Evolutionary conservation across 1,140 invertebrate species (phyloP).

Genomic region (Cydia pomonella): DNA sequence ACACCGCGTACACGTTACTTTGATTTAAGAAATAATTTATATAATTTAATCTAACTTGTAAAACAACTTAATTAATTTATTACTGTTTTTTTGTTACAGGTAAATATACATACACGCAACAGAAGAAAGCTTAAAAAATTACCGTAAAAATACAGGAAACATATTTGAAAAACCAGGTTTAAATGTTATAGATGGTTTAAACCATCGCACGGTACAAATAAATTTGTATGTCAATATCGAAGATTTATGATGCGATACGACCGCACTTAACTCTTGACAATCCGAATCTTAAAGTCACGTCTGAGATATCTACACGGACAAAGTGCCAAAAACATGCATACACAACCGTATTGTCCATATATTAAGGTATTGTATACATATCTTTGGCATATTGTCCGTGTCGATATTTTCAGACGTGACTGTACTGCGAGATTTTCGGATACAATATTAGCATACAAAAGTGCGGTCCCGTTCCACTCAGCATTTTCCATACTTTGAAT

Average conservation of each 20-base stretch:
- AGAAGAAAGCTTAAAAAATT: background rate
- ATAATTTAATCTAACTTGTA: background rate
- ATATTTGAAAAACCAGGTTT: background rate
- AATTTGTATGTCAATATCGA: background rate
- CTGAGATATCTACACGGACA: too few species aligned
- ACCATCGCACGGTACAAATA: too few species aligned
- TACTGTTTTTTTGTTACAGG: constrained; percentile 7
- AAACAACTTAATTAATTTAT: background rate
- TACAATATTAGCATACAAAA: constrained; percentile 15
- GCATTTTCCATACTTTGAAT: background rate
- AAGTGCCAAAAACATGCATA: too few species aligned
- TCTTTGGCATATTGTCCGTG: too few species aligned
- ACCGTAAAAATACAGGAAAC: background rate
- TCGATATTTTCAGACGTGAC: too few species aligned
- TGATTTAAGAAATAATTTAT: too few species aligned
- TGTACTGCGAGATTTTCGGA: background rate
- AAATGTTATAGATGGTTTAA: too few species aligned
- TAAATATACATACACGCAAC: background rate
- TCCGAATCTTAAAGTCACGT: too few species aligned
- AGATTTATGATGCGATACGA: constrained; percentile 1
- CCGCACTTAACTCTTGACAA: background rate
- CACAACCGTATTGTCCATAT: too few species aligned
- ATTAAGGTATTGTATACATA: too few species aligned
- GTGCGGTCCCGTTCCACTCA: background rate
- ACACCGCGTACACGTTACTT: too few species aligned